Base-by-base conservation (phyloP, 1,140 invertebrate genomes). In the Metopolophium dirhodum region DNA sequence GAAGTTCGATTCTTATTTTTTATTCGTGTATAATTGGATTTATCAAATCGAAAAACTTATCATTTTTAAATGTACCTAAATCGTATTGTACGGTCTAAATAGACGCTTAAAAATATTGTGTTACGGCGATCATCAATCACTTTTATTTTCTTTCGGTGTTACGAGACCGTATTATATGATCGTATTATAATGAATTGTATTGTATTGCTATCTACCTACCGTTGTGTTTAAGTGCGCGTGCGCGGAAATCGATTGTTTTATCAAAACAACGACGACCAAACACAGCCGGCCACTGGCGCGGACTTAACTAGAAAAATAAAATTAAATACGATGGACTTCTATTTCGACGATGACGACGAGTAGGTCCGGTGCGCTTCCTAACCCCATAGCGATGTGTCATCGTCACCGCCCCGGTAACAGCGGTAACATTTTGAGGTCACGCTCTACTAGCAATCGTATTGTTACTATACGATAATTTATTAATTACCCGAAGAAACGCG, bases 381-480 rank as follows among this genome's bases (percentile, higher is more conserved):
- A 51, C 20, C 14, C 41, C 37, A 20, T 30, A 68, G 90, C 41
- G 90, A 68, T 91, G 90, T 91, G 90, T 91, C 90, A 91, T 91
- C 90, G 26, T 91, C 30, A 11, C 9, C 37, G 57, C 37, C 8
- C 54, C n/a, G 47, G 37, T n/a, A 54, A 41, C 18, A 20, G 11
- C 37, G 18, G 37, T 18, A 14, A 22, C 35, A 85, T 2, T 85
- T 61, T 26, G 45, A 11, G 23, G 57, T 61, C 26, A 91, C 47
- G 61, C 90, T 68, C 54, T 35, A 37, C 41, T 91, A 51, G 83
- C 87, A 26, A 23, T 89, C 49, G n/a, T 88, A 22, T 51, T 51
- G 18, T 51, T 51, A 51, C 0, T 51, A 51, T 7, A 92, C 47
- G 49, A 92, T 83, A 83, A 91, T 23, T 89, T 89, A 89, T 91